These are phyloP conservation scores for Zootoca vivipara DNA, from an alignment of 2,113 vertebrate species.

Conservation along the genomic window DNA sequence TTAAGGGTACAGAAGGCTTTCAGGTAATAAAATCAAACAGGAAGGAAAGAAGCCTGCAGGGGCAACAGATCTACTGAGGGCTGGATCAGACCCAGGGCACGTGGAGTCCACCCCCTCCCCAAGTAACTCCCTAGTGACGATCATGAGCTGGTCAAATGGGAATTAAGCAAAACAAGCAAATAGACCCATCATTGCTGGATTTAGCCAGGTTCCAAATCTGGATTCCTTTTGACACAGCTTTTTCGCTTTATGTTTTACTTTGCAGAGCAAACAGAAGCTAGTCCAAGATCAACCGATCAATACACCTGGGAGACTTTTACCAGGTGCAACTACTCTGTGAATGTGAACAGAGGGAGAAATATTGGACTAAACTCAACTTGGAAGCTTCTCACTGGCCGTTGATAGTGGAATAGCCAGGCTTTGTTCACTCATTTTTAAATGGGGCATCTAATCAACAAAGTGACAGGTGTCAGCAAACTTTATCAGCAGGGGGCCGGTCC, in stretches of 20 bases:
- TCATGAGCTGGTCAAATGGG: neutral
- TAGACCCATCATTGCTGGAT: neutral
- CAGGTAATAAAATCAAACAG: too few species aligned
- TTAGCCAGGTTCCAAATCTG: neutral
- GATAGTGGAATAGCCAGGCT: too few species aligned
- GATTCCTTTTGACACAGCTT: neutral
- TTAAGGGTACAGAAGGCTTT: too few species aligned
- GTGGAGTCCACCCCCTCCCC: too few species aligned
- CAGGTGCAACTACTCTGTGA: neutral
- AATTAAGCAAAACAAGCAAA: neutral
- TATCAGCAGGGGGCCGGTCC: too few species aligned
- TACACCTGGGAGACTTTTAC: neutral
- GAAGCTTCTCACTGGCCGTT: neutral
- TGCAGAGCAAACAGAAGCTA: neutral
- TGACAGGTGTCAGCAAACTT: too few species aligned
- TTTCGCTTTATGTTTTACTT: neutral
- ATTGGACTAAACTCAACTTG: neutral
- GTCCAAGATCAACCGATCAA: neutral
- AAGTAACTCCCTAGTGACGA: too few species aligned
- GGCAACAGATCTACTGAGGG: too few species aligned
- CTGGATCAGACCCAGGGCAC: too few species aligned
- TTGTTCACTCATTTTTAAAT: too few species aligned
- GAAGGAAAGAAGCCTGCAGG: too few species aligned
- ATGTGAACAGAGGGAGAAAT: neutral
- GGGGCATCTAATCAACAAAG: too few species aligned